These are phyloP conservation scores for Megaptera novaeangliae DNA, from an alignment of 2,113 vertebrate species.

Conservation along the genomic window DNA sequence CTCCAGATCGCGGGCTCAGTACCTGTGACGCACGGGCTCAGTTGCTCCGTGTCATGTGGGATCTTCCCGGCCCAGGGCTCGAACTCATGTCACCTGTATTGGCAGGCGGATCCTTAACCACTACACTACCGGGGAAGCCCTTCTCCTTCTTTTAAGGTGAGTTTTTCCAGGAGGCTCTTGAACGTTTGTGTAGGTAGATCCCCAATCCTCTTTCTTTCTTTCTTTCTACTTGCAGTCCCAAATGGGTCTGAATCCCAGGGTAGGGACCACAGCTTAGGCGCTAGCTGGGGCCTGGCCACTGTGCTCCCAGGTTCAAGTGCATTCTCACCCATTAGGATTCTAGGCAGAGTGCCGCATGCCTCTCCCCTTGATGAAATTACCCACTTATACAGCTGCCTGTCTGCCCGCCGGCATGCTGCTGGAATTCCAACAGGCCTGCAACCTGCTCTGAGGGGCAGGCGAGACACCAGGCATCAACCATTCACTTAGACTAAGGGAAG, in stretches of 20 bases:
- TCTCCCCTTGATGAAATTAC: constrained; percentile 51
- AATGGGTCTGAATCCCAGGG: not conserved
- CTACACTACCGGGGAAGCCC: not conserved
- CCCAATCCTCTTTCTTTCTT: not conserved
- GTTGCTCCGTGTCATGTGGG: too few relatives aligned
- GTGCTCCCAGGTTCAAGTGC: not conserved
- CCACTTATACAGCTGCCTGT: constrained; percentile 38
- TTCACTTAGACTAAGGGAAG: not conserved
- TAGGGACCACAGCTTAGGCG: not conserved
- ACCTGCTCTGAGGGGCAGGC: not conserved
- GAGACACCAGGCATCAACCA: not conserved
- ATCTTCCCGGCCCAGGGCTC: too few relatives aligned
- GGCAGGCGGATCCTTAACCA: too few relatives aligned
- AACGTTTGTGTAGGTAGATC: not conserved
- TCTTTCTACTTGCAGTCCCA: not conserved
- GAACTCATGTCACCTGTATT: too few relatives aligned
- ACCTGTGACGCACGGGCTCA: too few relatives aligned
- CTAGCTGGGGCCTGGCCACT: too few relatives aligned
- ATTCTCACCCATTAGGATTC: constrained; percentile 44
- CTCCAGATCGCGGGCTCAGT: too few relatives aligned
- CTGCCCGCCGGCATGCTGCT: not conserved
- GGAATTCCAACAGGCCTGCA: constrained; percentile 43
- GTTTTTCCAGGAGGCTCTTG: not conserved
- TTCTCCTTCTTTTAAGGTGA: not conserved
- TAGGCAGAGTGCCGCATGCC: not conserved